These are phyloP conservation scores for Pseudochirops corinnae DNA, from an alignment of 2,797 vertebrate genomes.

Conservation along the genomic window DNA sequence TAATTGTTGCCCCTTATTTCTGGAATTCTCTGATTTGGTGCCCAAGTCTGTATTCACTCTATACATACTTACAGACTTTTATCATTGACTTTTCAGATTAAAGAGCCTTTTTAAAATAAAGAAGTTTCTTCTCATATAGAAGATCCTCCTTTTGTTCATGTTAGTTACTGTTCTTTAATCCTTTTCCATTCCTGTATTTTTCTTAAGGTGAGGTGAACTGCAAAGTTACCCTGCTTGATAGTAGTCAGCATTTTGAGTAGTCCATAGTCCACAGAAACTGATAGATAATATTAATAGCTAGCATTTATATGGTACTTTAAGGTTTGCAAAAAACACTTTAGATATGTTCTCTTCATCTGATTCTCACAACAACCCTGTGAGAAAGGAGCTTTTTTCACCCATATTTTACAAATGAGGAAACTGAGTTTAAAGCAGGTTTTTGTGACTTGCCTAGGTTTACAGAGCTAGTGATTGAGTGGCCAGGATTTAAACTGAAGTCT, in stretches of 20 bases:
- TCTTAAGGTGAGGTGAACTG: not conserved
- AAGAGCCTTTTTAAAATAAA: not conserved
- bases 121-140: not conserved
- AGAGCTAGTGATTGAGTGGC: not conserved
- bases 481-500: not conserved
- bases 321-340: not conserved
- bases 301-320: not conserved
- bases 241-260: not conserved
- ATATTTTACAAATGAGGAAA: not conserved
- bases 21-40: not conserved
- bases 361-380: not conserved
- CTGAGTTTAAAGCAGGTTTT: not conserved
- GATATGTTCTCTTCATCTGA: not conserved
- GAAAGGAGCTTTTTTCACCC: not conserved
- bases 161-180: not conserved
- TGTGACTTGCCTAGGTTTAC: not conserved
- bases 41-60: not conserved
- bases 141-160: not conserved
- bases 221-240: not conserved
- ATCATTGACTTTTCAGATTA: not conserved
- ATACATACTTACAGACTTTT: not conserved
- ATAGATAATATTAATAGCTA: not conserved
- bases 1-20: not conserved
- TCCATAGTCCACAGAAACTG: not conserved
- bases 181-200: not conserved